These are phyloP conservation scores for Aphis gossypii DNA, from an alignment of 1,140 invertebrate genomes.

Conservation along the genomic window DNA sequence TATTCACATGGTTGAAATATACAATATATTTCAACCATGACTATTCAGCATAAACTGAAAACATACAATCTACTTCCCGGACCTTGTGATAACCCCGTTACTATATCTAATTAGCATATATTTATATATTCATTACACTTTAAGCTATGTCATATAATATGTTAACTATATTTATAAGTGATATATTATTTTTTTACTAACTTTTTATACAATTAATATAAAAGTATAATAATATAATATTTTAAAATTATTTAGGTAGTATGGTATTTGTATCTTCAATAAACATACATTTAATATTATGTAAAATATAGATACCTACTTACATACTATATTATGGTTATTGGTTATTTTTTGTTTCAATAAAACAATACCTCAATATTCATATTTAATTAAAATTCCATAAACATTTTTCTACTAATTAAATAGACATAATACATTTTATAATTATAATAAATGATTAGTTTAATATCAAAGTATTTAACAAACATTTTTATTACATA, in stretches of 20 bases:
- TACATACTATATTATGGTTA: background rate
- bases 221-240: too few species aligned
- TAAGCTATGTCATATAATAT: background rate
- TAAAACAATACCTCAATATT: background rate
- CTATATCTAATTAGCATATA: background rate
- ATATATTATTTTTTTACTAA: background rate
- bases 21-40: too few species aligned
- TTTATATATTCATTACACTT: background rate
- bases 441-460: background rate
- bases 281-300: background rate
- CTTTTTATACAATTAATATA: background rate
- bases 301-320: background rate
- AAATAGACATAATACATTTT: background rate
- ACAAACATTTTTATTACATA: constrained; percentile 50
- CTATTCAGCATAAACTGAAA: background rate
- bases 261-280: background rate
- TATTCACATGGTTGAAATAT: too few species aligned
- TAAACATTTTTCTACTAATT: background rate
- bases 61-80: background rate
- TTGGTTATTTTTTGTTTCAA: background rate
- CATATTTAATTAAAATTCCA: background rate
- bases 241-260: too few species aligned
- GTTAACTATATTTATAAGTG: background rate
- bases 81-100: too few species aligned
- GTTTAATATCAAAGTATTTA: background rate